Evolutionary conservation across 2,113 vertebrate genomes (phyloP).

Genomic region (Platysternon megacephalum): DNA sequence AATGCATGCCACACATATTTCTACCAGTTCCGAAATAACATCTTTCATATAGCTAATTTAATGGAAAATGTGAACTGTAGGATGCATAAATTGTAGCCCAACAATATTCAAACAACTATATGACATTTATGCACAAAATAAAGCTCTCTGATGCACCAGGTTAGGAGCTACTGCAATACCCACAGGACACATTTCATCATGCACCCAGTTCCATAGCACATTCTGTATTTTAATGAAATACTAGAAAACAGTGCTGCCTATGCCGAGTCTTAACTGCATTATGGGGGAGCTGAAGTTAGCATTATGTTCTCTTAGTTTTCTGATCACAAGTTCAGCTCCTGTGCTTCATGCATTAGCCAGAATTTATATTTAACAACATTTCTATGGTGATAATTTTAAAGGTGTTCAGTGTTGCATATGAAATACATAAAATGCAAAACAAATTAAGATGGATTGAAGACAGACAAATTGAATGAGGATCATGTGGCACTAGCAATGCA

Average conservation of each 20-base stretch:
- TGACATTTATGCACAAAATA: background rate
- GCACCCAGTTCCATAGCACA: background rate
- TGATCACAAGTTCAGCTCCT: background rate
- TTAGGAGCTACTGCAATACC: background rate
- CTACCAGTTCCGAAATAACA: background rate
- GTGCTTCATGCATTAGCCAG: background rate
- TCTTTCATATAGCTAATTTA: background rate
- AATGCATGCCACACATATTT: background rate
- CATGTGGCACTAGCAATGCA: background rate
- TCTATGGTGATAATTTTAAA: conserved; percentile 1
- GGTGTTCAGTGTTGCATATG: background rate
- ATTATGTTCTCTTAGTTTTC: background rate
- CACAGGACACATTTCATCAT: background rate
- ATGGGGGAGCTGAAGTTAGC: background rate
- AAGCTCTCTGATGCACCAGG: background rate
- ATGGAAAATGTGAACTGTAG: background rate
- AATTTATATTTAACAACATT: background rate
- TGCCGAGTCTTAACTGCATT: background rate
- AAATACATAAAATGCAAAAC: conserved; percentile 4
- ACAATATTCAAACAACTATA: background rate
- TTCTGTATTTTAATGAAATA: conserved; percentile 19
- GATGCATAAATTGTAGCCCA: background rate
- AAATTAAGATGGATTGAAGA: conserved; percentile 6
- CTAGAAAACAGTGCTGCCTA: background rate
- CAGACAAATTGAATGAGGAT: background rate